Percentiles rank a stretch among this genome's conserved stretches.
Evolutionary conservation across 2,888 invertebrate species (phyloP).

Genomic region (Limnephilus lunatus): DNA sequence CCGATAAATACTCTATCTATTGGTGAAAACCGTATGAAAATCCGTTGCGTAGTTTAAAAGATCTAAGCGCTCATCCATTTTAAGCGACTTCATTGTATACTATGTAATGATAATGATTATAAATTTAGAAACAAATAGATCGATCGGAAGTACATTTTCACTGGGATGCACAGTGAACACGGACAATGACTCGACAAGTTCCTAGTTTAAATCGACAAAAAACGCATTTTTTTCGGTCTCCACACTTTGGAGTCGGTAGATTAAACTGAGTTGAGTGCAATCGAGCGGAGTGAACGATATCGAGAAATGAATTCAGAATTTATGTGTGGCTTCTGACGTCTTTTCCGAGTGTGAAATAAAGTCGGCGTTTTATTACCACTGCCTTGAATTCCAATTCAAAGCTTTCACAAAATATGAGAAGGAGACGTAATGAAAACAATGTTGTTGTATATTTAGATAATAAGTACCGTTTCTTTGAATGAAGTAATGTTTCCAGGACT

Average conservation of each 20-base stretch:
- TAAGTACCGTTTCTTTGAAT: neutral
- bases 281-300: constrained; percentile 6
- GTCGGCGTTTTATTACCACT: neutral
- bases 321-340: constrained; percentile 21
- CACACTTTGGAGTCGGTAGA: neutral
- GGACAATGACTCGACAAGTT: neutral
- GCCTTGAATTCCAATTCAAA: neutral
- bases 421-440: neutral
- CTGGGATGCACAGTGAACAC: neutral
- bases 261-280: constrained; percentile 16
- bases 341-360: neutral
- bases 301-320: constrained; percentile 11
- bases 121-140: neutral
- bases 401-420: neutral
- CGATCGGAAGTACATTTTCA: neutral
- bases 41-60: no score
- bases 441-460: neutral
- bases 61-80: no score
- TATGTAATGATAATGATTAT: no score
- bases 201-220: neutral
- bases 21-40: no score
- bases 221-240: neutral
- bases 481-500: neutral
- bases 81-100: no score
- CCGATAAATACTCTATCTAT: no score